These are phyloP conservation scores for Drosophila santomea DNA, from an alignment of 1,140 invertebrate species.

Conservation along the genomic window DNA sequence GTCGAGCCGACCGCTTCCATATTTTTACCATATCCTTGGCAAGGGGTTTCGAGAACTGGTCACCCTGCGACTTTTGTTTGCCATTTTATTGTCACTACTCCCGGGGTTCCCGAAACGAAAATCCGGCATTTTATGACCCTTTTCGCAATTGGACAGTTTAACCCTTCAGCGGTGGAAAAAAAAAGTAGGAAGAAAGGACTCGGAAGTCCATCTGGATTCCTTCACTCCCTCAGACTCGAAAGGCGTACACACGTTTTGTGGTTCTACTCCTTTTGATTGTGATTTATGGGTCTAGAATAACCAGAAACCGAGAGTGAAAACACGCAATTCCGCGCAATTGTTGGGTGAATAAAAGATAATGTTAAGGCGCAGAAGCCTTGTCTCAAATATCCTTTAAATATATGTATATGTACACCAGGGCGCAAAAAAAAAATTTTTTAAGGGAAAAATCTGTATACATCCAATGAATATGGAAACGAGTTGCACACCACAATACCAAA, in stretches of 20 bases:
- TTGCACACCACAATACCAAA: background rate
- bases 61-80: constrained; percentile 71
- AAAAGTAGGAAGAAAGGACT: constrained; percentile 20
- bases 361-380: constrained; percentile 7
- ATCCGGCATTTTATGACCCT: constrained; percentile 73
- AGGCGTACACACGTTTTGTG: constrained; percentile 53
- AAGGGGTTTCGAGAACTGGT: constrained; percentile 52
- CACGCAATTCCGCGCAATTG: constrained; percentile 22
- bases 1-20: constrained; percentile 56
- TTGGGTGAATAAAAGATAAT: constrained; percentile 10
- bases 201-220: constrained; percentile 59
- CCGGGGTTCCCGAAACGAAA: constrained; percentile 61
- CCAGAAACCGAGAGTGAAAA: constrained; percentile 52
- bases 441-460: constrained; percentile 3
- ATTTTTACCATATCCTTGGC: constrained; percentile 57
- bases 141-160: constrained; percentile 77
- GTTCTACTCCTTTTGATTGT: constrained; percentile 53
- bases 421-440: background rate
- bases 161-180: constrained; percentile 62
- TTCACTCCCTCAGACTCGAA: constrained; percentile 29
- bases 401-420: too few species aligned
- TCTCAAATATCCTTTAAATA: background rate
- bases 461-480: constrained; percentile 12
- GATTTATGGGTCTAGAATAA: constrained; percentile 74
- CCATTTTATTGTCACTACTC: constrained; percentile 74